Evolutionary conservation across 2,113 vertebrate species (phyloP).

Genomic region (Tetraodon nigroviridis): DNA sequence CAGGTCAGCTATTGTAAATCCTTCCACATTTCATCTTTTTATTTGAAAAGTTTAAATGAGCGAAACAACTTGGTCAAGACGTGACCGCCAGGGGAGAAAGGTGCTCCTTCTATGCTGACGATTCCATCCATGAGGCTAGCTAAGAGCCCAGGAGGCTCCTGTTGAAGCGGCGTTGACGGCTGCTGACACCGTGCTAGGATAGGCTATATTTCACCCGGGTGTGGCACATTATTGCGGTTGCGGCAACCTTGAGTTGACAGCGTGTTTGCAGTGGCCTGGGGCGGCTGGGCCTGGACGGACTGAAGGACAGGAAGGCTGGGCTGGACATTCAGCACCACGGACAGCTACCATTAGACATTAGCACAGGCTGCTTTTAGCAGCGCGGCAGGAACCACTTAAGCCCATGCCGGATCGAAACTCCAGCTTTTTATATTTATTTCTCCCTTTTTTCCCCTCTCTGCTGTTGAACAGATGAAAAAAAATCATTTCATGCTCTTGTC

Average conservation of each 20-base stretch:
- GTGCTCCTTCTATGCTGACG: too few species aligned
- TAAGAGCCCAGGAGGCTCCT: slow-evolving; percentile 35
- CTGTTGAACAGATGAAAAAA: too few species aligned
- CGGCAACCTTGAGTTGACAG: slow-evolving; percentile 49
- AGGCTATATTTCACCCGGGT: slow-evolving; percentile 53
- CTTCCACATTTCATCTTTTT: neutral
- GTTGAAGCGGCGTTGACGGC: slow-evolving; percentile 48
- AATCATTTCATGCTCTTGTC: neutral
- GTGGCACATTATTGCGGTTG: slow-evolving; percentile 28
- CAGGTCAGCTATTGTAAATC: neutral
- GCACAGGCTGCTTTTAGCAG: slow-evolving; percentile 46
- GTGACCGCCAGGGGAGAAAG: neutral
- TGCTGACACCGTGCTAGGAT: slow-evolving; percentile 36
- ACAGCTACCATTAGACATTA: slow-evolving; percentile 41
- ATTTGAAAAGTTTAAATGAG: neutral
- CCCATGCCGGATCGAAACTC: slow-evolving; percentile 17
- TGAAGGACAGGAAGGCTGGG: neutral
- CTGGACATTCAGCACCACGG: slow-evolving; percentile 50
- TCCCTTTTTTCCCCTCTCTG: too few species aligned
- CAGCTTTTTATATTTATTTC: slow-evolving; percentile 5
- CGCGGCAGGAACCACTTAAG: slow-evolving; percentile 44
- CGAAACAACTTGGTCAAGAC: neutral
- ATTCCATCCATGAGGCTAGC: slow-evolving; percentile 5
- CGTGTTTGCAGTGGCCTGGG: slow-evolving; percentile 22
- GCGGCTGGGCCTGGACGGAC: slow-evolving; percentile 29